These are phyloP conservation scores for Caenorhabditis afra DNA, from an alignment of 2,888 invertebrate species.

Conservation along the genomic window DNA sequence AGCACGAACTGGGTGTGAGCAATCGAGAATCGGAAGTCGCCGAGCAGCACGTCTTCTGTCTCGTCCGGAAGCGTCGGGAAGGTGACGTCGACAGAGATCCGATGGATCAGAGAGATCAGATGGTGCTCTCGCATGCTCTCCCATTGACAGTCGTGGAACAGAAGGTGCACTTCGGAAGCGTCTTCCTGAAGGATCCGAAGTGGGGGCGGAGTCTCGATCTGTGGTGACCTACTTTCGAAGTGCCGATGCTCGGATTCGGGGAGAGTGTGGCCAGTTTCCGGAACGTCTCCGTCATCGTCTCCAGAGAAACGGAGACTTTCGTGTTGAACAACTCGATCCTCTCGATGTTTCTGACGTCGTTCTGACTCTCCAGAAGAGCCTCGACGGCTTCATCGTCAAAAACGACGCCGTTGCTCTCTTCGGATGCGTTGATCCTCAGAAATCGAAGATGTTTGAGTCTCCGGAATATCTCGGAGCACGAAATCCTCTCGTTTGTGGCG, in stretches of 20 bases:
- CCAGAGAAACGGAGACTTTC: conserved; percentile 10
- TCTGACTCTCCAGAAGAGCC: conserved; percentile 21
- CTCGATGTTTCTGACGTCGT: conserved; percentile 4
- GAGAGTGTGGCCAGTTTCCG: background rate
- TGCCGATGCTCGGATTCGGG: no score
- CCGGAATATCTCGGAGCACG: conserved; percentile 22
- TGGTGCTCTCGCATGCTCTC: conserved; percentile 18
- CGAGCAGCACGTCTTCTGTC: conserved; percentile 16
- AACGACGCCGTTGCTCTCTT: conserved; percentile 34
- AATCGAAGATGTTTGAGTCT: conserved; percentile 7
- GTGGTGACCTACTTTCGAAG: no score
- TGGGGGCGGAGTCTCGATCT: no score
- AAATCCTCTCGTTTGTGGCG: conserved; percentile 11
- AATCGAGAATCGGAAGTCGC: conserved; percentile 29
- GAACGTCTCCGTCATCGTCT: background rate
- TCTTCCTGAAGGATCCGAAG: conserved; percentile 9
- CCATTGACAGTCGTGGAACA: conserved; percentile 38
- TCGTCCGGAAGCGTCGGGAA: conserved; percentile 24
- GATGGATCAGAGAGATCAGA: conserved; percentile 17
- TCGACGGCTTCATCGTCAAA: conserved; percentile 37
- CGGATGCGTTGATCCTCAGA: conserved; percentile 30
- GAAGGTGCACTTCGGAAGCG: conserved; percentile 10
- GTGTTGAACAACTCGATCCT: conserved; percentile 46
- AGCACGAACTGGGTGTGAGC: conserved; percentile 25
- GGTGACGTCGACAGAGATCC: conserved; percentile 11